Evolutionary conservation across 2,113 vertebrate genomes (phyloP), one percentile per base, ranked within the genome.

Genomic region (Ciconia maguari): DNA sequence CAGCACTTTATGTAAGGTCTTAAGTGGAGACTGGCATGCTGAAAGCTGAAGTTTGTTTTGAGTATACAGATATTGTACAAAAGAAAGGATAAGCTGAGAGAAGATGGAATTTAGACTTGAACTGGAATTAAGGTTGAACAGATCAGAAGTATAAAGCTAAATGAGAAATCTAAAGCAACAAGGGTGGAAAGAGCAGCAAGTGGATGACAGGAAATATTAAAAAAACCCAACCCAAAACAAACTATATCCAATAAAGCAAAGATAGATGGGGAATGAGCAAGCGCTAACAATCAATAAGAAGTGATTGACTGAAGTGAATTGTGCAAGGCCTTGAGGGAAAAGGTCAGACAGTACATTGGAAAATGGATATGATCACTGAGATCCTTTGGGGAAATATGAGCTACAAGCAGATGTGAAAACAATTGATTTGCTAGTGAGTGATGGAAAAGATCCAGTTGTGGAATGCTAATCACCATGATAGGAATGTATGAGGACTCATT

Each of bases 221-320:
- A 55, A 85, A 75, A 77, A 14, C 44, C 58, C 27, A 32, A 83
- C 14, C 3, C 13, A 34, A 83, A 64, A 14, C 65, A 83, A 93
- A 66, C 65, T 70, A 15, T 90, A 65, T 89, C 81, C 36, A 80
- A 71, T 94, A 80, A 89, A 88, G 21, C 20, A 51, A 89, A 94
- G 79, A 83, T 49, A 94, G 83, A 87, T 61, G 57, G 54, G 44
- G 57, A 90, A 79, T 61, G 42, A 89, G 72, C 77, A 88, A 92
- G 87, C 0, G 0, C 83, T 88, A 93, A 55, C 91, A 81, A 84
- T 97, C 96, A 83, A 77, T 94, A 88, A 68, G 51, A 83, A 93
- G 69, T 85, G 84, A 94, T 90, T 94, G 95, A 94, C 80, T 85
- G 8, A 90, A 95, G 87, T 85, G 85, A 94, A 89, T 95, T 95